phyloP scores from a whole-genome alignment of 2,888 invertebrate species.

The Coelopa pilipes region DNA sequence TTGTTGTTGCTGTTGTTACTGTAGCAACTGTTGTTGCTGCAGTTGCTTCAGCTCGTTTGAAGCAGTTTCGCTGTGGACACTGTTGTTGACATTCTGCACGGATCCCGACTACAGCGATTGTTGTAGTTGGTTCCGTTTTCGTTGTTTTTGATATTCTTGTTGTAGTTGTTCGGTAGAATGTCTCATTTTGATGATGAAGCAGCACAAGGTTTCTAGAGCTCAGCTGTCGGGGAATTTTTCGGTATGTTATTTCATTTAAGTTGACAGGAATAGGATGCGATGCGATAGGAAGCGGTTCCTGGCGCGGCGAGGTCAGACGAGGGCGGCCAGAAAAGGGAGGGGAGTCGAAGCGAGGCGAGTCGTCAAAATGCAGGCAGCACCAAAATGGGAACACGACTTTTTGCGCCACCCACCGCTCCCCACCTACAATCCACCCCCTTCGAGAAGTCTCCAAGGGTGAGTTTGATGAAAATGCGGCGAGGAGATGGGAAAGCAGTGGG shows the following conservation, averaged over 20 bases:
- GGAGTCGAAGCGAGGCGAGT: not conserved
- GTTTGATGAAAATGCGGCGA: not conserved
- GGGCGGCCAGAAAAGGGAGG: not conserved
- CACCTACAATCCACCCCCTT: not conserved
- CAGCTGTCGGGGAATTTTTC: conserved; percentile 1
- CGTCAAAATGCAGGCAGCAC: conserved; percentile 28
- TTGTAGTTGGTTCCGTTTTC: too few species aligned
- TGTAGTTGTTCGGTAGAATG: not conserved
- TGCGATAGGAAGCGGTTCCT: too few species aligned
- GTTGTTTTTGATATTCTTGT: too few species aligned
- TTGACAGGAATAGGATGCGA: conserved; percentile 23
- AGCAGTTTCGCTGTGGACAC: not conserved
- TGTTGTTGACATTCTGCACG: conserved; percentile 7
- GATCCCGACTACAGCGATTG: not conserved
- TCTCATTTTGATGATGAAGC: conserved; percentile 29
- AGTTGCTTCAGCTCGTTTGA: too few species aligned
- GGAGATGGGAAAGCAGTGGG: not conserved
- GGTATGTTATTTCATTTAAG: conserved; percentile 32
- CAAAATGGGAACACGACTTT: conserved; percentile 4
- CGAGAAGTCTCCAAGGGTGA: not conserved
- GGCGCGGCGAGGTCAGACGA: too few species aligned
- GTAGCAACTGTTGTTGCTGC: too few species aligned
- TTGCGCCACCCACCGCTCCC: not conserved
- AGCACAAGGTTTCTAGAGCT: conserved; percentile 35
- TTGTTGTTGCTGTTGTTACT: not conserved